These are phyloP conservation scores for Vidua chalybeata DNA, from an alignment of 2,113 vertebrate genomes.

Conservation along the genomic window DNA sequence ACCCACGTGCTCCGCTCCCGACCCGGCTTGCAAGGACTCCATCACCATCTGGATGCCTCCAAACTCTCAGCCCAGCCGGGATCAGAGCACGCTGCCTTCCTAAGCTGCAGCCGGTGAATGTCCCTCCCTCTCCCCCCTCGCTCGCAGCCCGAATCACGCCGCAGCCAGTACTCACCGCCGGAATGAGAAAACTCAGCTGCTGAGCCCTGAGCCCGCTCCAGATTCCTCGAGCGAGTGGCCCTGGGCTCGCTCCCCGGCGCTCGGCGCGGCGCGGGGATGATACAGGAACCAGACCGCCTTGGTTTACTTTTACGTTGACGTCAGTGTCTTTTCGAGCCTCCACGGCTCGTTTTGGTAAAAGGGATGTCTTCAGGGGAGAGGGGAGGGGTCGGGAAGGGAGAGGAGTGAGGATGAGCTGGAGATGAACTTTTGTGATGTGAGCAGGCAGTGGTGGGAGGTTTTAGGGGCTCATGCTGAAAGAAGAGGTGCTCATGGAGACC, in stretches of 20 bases:
- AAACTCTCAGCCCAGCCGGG: neutral
- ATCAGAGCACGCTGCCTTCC: neutral
- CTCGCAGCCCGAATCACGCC: neutral
- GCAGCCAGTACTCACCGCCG: neutral
- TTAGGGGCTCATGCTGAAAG: neutral
- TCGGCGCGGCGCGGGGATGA: neutral
- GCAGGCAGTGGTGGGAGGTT: neutral
- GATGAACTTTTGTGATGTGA: neutral
- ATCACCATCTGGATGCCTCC: neutral
- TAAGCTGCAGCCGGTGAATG: neutral
- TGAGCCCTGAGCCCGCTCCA: neutral
- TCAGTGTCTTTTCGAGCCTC: constrained; percentile 66
- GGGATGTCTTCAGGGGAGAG: constrained; percentile 53
- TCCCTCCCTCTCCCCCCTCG: neutral
- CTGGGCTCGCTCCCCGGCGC: neutral
- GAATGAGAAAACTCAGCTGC: constrained; percentile 21
- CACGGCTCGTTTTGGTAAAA: constrained; percentile 65
- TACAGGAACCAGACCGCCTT: constrained; percentile 62
- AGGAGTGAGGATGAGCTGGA: neutral
- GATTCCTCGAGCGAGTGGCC: neutral
- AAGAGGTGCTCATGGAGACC: neutral
- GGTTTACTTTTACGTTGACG: constrained; percentile 75
- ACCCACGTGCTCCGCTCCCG: accelerated
- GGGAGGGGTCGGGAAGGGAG: constrained; percentile 20
- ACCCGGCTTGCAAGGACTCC: neutral